Conservation (phyloP, 2,888 invertebrate genomes). For the Phaedon cochleariae region DNA sequence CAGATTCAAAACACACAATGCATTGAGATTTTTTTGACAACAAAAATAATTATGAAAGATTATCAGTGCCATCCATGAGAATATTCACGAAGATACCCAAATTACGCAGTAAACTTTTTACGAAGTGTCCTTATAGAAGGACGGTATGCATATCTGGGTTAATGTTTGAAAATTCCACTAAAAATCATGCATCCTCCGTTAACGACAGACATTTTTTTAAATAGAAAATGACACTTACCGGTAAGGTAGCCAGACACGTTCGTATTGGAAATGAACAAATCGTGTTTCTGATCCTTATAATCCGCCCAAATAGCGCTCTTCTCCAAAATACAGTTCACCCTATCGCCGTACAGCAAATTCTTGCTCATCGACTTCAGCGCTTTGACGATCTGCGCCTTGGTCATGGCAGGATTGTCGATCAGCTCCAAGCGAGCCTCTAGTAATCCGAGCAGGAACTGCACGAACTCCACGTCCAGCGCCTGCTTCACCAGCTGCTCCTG, state of each 20-base stretch:
- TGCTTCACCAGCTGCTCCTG: slow-evolving; percentile 78
- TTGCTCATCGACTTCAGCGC: slow-evolving; percentile 93
- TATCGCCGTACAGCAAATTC: slow-evolving; percentile 82
- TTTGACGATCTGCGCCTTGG: slow-evolving; percentile 95
- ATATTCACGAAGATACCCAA: too few species aligned
- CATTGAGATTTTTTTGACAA: too few species aligned
- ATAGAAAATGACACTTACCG: too few species aligned
- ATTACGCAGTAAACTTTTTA: too few species aligned
- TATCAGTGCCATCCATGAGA: too few species aligned
- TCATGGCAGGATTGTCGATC: slow-evolving; percentile 75
- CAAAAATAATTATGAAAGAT: too few species aligned
- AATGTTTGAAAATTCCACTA: too few species aligned
- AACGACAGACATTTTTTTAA: too few species aligned
- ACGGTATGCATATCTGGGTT: too few species aligned
- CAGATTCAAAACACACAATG: too few species aligned
- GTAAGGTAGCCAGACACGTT: slow-evolving; percentile 82
- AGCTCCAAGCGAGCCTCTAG: slow-evolving; percentile 81
- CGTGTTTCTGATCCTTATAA: slow-evolving; percentile 95
- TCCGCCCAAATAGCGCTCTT: slow-evolving; percentile 90
- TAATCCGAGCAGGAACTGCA: slow-evolving; percentile 84
- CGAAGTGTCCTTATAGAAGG: too few species aligned
- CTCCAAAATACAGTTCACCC: slow-evolving; percentile 81
- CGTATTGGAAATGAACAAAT: slow-evolving; percentile 88
- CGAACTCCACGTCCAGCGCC: slow-evolving; percentile 89
- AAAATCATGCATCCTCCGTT: too few species aligned